phyloP scores from a whole-genome alignment of 2,113 vertebrate species.

The Panurus biarmicus region DNA sequence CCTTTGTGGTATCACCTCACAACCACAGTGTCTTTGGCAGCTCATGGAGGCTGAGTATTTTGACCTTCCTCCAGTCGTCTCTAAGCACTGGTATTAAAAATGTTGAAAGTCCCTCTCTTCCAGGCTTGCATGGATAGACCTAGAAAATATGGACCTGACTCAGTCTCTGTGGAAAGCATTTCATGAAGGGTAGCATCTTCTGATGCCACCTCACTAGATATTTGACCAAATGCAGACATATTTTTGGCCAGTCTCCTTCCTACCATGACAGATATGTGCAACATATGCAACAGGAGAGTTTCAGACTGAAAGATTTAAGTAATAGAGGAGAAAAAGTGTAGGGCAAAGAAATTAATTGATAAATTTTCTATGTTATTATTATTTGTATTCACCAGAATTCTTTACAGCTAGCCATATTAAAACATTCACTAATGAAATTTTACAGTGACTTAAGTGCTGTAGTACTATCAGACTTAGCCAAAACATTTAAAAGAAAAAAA shows the following conservation, averaged over 20 bases:
- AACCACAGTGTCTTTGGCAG: not conserved
- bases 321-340: not conserved
- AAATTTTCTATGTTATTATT: not conserved
- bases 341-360: not conserved
- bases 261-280: accelerated
- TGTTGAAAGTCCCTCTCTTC: not conserved
- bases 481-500: not conserved
- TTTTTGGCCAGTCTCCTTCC: not conserved
- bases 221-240: not conserved
- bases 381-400: not conserved
- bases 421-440: not conserved
- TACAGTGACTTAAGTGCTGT: not conserved
- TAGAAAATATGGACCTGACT: not conserved
- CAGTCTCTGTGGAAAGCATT: not conserved
- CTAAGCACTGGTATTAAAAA: not conserved
- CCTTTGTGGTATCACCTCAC: not conserved
- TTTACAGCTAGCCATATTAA: not conserved
- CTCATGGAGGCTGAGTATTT: not conserved
- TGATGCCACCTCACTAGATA: not conserved
- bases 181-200: not conserved
- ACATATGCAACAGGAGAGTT: not conserved
- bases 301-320: not conserved
- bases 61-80: not conserved
- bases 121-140: not conserved
- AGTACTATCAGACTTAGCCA: not conserved